Evolutionary conservation across 2,888 invertebrate genomes (phyloP).

Genomic region (Pterobdella sp.): DNA sequence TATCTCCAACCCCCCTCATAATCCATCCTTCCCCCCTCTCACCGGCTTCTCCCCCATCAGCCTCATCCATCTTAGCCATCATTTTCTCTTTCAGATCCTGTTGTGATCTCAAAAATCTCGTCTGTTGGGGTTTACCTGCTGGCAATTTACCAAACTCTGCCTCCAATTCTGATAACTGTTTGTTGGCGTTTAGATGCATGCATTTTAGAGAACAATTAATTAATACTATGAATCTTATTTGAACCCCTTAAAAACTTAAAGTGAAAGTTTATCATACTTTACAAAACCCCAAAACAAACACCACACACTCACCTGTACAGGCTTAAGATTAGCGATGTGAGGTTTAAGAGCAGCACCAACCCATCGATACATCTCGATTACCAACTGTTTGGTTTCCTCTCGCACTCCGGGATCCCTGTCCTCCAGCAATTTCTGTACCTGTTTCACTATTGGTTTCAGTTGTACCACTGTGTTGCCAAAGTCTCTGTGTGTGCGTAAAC

Average conservation of each 20-base stretch:
- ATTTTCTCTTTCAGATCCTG: conserved; percentile 55
- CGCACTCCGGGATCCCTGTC: conserved; percentile 82
- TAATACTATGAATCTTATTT: no score
- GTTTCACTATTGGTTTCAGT: conserved; percentile 76
- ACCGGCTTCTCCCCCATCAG: conserved; percentile 55
- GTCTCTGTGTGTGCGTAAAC: conserved; percentile 55
- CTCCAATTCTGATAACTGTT: conserved; percentile 71
- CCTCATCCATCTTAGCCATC: conserved; percentile 42
- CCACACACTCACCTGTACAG: conserved; percentile 61
- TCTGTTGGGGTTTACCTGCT: conserved; percentile 62
- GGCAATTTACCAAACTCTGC: conserved; percentile 71
- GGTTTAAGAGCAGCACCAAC: conserved; percentile 64
- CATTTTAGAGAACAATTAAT: background rate
- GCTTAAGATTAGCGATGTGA: conserved; percentile 75
- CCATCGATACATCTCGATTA: conserved; percentile 90
- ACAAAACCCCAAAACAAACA: background rate
- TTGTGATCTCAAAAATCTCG: conserved; percentile 71
- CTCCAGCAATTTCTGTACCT: conserved; percentile 71
- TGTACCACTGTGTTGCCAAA: conserved; percentile 85
- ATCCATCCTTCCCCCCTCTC: conserved; percentile 52
- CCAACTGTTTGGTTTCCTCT: conserved; percentile 80
- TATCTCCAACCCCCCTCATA: background rate
- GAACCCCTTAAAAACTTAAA: background rate
- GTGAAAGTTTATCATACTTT: background rate
- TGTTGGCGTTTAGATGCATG: background rate